Evolutionary conservation across 2,113 vertebrate genomes (phyloP).

Genomic region (Catagonus wagneri): DNA sequence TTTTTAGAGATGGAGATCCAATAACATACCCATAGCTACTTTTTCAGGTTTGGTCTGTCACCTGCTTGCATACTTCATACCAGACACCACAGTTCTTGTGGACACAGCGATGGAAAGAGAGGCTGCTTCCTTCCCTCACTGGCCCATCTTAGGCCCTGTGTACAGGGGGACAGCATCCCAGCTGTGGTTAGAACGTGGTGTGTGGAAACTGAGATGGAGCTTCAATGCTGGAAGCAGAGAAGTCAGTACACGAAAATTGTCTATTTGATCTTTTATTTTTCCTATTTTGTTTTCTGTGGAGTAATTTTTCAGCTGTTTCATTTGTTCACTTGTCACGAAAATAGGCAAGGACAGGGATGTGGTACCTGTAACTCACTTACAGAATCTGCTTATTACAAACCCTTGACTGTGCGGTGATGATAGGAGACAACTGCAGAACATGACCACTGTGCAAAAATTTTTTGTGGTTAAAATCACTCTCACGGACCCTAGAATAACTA

Average conservation of each 20-base stretch:
- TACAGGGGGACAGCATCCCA: background rate
- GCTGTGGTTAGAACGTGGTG: background rate
- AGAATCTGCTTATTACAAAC: background rate
- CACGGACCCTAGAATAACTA: background rate
- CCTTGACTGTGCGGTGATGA: background rate
- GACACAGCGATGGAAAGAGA: background rate
- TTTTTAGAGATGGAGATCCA: constrained; percentile 39
- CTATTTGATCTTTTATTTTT: background rate
- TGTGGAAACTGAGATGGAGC: background rate
- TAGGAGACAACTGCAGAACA: background rate
- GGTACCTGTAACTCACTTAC: background rate
- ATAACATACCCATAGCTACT: background rate
- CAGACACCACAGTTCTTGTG: background rate
- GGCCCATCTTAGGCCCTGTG: background rate
- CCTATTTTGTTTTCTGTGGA: background rate
- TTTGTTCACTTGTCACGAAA: constrained; percentile 6
- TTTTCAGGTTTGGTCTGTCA: constrained; percentile 16
- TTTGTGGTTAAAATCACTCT: background rate
- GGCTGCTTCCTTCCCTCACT: background rate
- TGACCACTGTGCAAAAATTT: background rate
- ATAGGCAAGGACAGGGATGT: background rate
- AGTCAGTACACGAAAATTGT: background rate
- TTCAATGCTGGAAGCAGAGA: background rate
- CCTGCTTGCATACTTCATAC: background rate
- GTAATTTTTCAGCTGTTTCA: background rate